Conservation (phyloP, 1,140 invertebrate genomes). For the Scaptomyza pallida region DNA sequence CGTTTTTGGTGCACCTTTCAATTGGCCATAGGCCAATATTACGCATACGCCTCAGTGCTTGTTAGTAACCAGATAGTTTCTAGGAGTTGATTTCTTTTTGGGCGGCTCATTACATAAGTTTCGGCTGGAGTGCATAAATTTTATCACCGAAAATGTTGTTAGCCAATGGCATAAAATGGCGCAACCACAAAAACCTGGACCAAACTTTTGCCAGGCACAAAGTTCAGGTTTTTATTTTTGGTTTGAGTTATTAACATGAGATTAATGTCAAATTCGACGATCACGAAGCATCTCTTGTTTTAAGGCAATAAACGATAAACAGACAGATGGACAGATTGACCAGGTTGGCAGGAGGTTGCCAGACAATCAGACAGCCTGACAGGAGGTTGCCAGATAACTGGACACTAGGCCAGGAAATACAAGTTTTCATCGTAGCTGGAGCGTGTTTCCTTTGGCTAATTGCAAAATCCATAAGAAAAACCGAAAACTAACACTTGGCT, state of each 20-base stretch:
- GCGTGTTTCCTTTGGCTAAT: conserved; percentile 45
- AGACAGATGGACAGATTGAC: not conserved
- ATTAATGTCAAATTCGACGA: conserved; percentile 58
- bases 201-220: conserved; percentile 24
- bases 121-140: not conserved
- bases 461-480: conserved; percentile 30
- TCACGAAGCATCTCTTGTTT: conserved; percentile 59
- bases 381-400: conserved; percentile 25
- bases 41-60: conserved; percentile 65
- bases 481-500: conserved; percentile 22
- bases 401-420: conserved; percentile 46
- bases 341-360: not conserved
- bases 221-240: conserved; percentile 41
- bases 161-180: conserved; percentile 15
- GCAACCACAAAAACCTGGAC: conserved; percentile 26
- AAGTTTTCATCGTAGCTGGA: conserved; percentile 27
- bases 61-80: conserved; percentile 3
- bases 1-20: conserved; percentile 38
- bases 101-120: conserved; percentile 47
- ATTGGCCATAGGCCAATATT: conserved; percentile 60
- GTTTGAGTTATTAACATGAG: conserved; percentile 49
- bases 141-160: conserved; percentile 12
- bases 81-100: conserved; percentile 18
- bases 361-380: not conserved
- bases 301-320: conserved; percentile 40